A percentile compares a stretch with the other conserved stretches of the same genome.
Conservation (phyloP, 2,797 vertebrate genomes). For the Helicolenus hilgendorfi region DNA sequence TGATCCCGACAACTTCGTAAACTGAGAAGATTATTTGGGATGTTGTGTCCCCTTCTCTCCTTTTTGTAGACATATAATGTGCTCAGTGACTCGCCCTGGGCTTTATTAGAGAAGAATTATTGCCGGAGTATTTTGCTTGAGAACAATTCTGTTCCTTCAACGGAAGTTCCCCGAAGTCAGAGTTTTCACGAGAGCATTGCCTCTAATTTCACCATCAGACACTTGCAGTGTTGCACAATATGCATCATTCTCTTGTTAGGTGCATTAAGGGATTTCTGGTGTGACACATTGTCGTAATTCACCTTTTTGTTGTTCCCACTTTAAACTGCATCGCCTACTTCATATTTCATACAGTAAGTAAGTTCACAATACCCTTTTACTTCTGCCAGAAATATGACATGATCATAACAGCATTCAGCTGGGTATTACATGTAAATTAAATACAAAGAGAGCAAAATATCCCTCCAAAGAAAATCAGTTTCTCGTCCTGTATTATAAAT, state of each 20-base stretch:
- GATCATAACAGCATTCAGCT: neutral
- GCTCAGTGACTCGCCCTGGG: constrained; percentile 10
- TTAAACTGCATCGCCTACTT: neutral
- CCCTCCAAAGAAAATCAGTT: neutral
- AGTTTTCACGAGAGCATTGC: constrained; percentile 11
- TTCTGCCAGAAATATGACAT: neutral
- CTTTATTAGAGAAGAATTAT: constrained; percentile 51
- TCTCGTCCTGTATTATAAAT: neutral
- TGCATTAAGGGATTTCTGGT: constrained; percentile 3
- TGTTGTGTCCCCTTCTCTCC: neutral
- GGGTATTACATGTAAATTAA: neutral
- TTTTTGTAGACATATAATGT: constrained; percentile 6
- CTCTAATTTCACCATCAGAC: constrained; percentile 20
- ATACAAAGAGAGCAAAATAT: neutral
- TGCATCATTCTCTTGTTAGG: constrained; percentile 32
- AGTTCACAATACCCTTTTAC: neutral
- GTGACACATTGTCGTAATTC: neutral
- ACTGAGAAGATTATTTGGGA: constrained; percentile 1
- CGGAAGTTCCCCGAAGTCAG: constrained; percentile 21
- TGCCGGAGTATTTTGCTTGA: constrained; percentile 13
- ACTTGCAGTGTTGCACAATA: neutral
- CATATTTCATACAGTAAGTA: neutral
- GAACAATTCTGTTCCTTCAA: constrained; percentile 25
- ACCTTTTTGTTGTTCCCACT: neutral
- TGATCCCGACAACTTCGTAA: neutral